Percentiles rank a stretch among this genome's conserved stretches.
phyloP scores from a whole-genome alignment of 2,113 vertebrate genomes.

The human (Homo sapiens) region GRCh38 chr6:117681501-117682000 shows the following conservation, averaged over 20 bases:
- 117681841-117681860: too few relatives aligned
- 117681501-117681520: background rate
- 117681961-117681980: too few relatives aligned
- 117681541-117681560: background rate
- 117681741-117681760: background rate
- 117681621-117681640: background rate
- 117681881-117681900: too few relatives aligned
- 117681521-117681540: background rate
- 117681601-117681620: background rate
- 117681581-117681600: background rate
- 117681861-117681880: too few relatives aligned
- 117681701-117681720: background rate
- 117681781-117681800: background rate
- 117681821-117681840: background rate
- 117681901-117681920: too few relatives aligned
- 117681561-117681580: constrained; percentile 11
- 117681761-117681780: background rate
- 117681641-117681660: background rate
- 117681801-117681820: background rate
- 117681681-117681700: background rate
- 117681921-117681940: too few relatives aligned
- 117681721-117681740: background rate
- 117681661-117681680: background rate
- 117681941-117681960: too few relatives aligned
- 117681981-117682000: too few relatives aligned